Evolutionary conservation across 2,888 invertebrate genomes (phyloP), one percentile per base, ranked within the genome.

Genomic region (Agapostemon virescens): DNA sequence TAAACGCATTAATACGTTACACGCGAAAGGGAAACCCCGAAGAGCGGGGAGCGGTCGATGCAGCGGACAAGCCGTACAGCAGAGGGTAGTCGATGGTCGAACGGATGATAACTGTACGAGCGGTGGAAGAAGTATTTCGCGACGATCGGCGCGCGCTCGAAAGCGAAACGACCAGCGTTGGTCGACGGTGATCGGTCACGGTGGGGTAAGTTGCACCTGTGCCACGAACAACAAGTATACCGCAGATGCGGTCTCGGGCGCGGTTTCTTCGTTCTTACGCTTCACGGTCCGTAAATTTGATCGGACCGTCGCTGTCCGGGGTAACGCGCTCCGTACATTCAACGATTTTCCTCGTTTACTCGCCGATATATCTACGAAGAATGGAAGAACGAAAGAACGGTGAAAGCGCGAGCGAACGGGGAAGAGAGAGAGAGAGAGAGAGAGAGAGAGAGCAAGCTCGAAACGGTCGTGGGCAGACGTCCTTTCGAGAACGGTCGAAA

Each of bases 181-280:
- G 26, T 20, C 61, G 69, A 45, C 58, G 70, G 42, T 45, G 72
- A 77, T 82, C 87, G 90, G 91, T 92, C 90, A 92, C 91, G 92
- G 91, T 92, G 92, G 91, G 91, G 92, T 91, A 92, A 89, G 88
- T 90, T 90, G 88, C 91, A 91, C 90, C 91, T 91, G 91, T 91
- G 78, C 9, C 30, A 61, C 61, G 9, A 20, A 33, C 20, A 33
- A 33, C n/a, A n/a, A n/a, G n/a, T n/a, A n/a, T n/a, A n/a, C n/a
- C n/a, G n/a, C n/a, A n/a, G n/a, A n/a, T 49, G 49, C n/a, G 49
- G n/a, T 55, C 17, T 49, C n/a, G 49, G 9, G 49, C 49, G n/a
- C 9, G 49, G n/a, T n/a, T 49, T 2, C 61, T 33, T 30, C 40
- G 72, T 82, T 78, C 78, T 64, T 66, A 76, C 76, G 42, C 82